Evolutionary conservation across 2,113 vertebrate species (phyloP).

Genomic region (Fukomys damarensis): DNA sequence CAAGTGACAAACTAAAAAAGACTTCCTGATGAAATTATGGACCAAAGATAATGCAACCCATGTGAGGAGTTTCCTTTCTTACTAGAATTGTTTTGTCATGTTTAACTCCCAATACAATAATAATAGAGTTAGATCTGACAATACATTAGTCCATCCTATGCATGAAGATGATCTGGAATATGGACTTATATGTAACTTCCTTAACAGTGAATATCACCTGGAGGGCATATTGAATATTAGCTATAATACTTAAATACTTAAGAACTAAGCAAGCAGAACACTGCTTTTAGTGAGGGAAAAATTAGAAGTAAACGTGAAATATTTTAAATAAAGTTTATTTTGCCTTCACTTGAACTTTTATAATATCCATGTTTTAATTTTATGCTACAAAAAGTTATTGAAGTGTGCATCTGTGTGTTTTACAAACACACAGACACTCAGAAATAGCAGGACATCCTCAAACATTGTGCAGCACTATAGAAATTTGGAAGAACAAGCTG

Average conservation of each 20-base stretch:
- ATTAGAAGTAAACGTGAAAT: slow-evolving; percentile 35
- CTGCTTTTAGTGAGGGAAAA: not conserved
- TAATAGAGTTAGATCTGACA: not conserved
- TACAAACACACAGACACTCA: not conserved
- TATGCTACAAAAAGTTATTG: not conserved
- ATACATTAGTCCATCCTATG: not conserved
- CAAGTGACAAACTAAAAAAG: not conserved
- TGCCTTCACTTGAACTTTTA: not conserved
- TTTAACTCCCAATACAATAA: not conserved
- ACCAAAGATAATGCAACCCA: not conserved
- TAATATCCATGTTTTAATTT: slow-evolving; percentile 5
- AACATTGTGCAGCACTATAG: not conserved
- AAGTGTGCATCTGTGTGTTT: not conserved
- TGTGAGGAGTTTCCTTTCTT: not conserved
- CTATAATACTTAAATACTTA: not conserved
- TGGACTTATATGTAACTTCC: not conserved
- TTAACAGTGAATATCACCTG: not conserved
- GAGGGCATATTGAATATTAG: not conserved
- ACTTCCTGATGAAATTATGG: not conserved
- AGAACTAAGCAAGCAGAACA: not conserved
- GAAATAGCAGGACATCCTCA: not conserved
- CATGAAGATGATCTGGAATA: not conserved
- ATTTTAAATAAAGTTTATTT: slow-evolving; percentile 12
- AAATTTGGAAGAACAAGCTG: not conserved
- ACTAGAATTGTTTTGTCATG: not conserved